Conservation (phyloP, 1,140 invertebrate species). For the Eurosta solidaginis region DNA sequence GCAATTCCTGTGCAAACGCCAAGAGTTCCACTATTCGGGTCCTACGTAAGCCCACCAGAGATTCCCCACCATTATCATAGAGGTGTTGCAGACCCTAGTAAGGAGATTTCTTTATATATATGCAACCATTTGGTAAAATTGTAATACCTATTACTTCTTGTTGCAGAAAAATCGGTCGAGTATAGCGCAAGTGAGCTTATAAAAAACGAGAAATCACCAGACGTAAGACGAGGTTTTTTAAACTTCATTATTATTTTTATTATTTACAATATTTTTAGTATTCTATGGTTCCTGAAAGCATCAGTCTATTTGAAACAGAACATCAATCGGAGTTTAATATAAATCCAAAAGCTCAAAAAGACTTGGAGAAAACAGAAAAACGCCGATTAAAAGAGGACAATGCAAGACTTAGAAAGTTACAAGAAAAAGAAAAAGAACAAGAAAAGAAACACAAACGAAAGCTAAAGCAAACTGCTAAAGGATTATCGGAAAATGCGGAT, state of each 20-base stretch:
- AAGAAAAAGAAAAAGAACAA: conserved; percentile 73
- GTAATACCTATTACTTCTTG: not conserved
- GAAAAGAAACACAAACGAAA: conserved; percentile 77
- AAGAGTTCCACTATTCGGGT: conserved; percentile 74
- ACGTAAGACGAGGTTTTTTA: conserved; percentile 61
- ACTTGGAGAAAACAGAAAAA: conserved; percentile 79
- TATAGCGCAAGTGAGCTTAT: conserved; percentile 43
- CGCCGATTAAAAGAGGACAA: conserved; percentile 73
- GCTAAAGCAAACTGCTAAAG: conserved; percentile 64
- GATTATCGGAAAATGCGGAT: conserved; percentile 51
- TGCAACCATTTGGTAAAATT: not conserved
- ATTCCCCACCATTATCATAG: conserved; percentile 58
- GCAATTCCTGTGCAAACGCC: conserved; percentile 85
- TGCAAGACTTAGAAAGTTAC: conserved; percentile 68
- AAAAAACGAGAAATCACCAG: conserved; percentile 67
- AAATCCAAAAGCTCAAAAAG: conserved; percentile 73
- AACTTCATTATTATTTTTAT: not conserved
- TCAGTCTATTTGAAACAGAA: conserved; percentile 63
- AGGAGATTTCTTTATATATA: not conserved
- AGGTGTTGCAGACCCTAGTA: conserved; percentile 44
- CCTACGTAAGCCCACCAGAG: conserved; percentile 58
- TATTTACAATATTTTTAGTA: conserved; percentile 58
- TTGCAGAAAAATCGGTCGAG: conserved; percentile 48
- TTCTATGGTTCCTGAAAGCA: conserved; percentile 65
- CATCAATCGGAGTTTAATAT: conserved; percentile 68